Conservation (phyloP, 2,888 invertebrate species). For the Bruchidius siliquastri region DNA sequence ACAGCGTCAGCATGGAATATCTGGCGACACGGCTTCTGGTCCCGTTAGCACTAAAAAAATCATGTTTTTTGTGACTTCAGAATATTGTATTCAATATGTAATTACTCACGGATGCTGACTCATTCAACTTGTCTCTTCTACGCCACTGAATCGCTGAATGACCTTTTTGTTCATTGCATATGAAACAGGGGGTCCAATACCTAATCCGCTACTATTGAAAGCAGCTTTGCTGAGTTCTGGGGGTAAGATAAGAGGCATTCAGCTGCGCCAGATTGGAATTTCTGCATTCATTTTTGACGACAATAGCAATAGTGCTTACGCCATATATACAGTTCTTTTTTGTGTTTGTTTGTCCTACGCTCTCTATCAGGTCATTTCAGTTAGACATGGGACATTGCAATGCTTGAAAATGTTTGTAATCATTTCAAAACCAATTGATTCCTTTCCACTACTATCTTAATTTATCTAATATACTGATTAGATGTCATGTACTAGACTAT, state of each 20-base stretch:
- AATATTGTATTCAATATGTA: too few species aligned
- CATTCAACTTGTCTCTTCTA: not conserved
- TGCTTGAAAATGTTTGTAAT: too few species aligned
- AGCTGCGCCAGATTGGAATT: not conserved
- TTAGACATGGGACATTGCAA: too few species aligned
- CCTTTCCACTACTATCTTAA: too few species aligned
- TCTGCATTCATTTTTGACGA: not conserved
- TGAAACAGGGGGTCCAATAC: not conserved
- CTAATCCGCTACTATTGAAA: not conserved
- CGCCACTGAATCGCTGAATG: not conserved
- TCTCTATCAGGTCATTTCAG: not conserved
- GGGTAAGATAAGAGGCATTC: not conserved
- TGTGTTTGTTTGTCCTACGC: not conserved
- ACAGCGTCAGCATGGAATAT: too few species aligned
- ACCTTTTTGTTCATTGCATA: not conserved
- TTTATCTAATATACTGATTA: too few species aligned
- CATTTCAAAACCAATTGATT: too few species aligned
- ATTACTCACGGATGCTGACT: too few species aligned
- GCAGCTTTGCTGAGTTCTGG: not conserved
- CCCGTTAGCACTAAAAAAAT: too few species aligned
- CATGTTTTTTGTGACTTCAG: too few species aligned
- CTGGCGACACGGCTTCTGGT: too few species aligned
- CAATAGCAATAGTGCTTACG: not conserved
- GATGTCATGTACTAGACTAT: too few species aligned
- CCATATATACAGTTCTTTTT: not conserved